A percentile compares a stretch with the other conserved stretches of the same genome.
Conservation (phyloP, 1,140 invertebrate genomes). For the Apocrypta bakeri region DNA sequence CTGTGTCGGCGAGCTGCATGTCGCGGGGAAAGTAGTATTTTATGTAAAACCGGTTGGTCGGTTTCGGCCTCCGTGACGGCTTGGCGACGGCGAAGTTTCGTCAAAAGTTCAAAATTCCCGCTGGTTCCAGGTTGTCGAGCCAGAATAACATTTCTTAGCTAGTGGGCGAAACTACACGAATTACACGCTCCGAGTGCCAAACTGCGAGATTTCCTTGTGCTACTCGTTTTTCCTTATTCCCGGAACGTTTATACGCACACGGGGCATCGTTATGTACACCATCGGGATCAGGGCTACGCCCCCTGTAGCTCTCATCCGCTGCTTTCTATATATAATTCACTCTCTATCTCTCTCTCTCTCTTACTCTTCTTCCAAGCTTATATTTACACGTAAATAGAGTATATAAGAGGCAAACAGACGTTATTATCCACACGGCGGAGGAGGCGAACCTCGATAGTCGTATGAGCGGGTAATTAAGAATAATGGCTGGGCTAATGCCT, state of each 20-base stretch:
- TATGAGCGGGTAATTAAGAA: slow-evolving; percentile 62
- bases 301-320: neutral
- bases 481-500: slow-evolving; percentile 65
- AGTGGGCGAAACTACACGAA: neutral
- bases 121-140: too few species aligned
- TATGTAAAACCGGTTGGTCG: too few species aligned
- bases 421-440: slow-evolving; percentile 1
- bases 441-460: neutral
- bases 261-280: neutral
- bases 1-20: too few species aligned
- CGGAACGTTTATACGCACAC: slow-evolving; percentile 7
- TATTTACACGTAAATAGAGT: slow-evolving; percentile 27
- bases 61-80: neutral
- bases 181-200: neutral
- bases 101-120: neutral
- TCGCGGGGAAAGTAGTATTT: too few species aligned
- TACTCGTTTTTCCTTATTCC: neutral
- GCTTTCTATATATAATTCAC: slow-evolving; percentile 19
- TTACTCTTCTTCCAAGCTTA: neutral
- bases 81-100: too few species aligned
- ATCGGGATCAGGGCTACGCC: neutral
- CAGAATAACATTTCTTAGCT: too few species aligned
- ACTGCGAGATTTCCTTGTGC: too few species aligned
- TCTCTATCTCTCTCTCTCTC: neutral
- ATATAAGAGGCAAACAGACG: neutral